phyloP scores from a whole-genome alignment of 1,140 invertebrate species.

The Euwallacea similis region DNA sequence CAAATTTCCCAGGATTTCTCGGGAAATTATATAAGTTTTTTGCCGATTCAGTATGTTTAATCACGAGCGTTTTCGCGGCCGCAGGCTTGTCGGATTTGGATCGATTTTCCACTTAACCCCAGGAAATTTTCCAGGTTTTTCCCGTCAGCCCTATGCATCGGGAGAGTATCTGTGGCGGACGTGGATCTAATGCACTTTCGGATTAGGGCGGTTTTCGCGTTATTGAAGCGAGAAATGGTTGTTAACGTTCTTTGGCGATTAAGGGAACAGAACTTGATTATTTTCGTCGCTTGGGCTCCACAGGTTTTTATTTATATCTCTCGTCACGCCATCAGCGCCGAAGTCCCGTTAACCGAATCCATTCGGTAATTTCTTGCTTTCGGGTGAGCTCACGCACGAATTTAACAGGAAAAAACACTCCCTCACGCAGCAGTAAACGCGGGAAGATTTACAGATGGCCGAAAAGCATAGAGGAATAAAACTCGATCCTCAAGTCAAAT shows the following conservation, averaged over 20 bases:
- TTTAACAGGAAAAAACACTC: too few relatives aligned
- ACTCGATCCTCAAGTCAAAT: too few relatives aligned
- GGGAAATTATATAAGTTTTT: not conserved
- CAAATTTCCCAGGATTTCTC: conserved; percentile 12
- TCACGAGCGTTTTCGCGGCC: conserved; percentile 6
- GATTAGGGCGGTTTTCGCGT: conserved; percentile 9
- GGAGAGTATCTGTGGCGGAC: conserved; percentile 8
- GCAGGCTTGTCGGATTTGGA: not conserved
- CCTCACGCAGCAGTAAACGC: too few relatives aligned
- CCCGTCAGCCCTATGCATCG: not conserved
- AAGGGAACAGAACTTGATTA: conserved; percentile 6
- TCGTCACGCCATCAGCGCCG: not conserved
- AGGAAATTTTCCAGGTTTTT: not conserved
- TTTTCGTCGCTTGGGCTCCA: not conserved
- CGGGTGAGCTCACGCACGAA: too few relatives aligned
- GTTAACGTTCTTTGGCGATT: not conserved
- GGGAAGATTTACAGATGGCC: too few relatives aligned
- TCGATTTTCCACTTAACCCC: conserved; percentile 3
- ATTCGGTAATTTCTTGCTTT: not conserved
- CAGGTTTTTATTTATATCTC: conserved; percentile 4
- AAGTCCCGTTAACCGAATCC: not conserved
- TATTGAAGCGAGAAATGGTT: too few relatives aligned
- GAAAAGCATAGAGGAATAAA: too few relatives aligned
- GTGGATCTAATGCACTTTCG: conserved; percentile 19
- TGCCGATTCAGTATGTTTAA: not conserved